A percentile compares a stretch with the other conserved stretches of the same genome.
Evolutionary conservation across 2,113 vertebrate species (phyloP).

Genomic region (Heteronetta atricapilla): DNA sequence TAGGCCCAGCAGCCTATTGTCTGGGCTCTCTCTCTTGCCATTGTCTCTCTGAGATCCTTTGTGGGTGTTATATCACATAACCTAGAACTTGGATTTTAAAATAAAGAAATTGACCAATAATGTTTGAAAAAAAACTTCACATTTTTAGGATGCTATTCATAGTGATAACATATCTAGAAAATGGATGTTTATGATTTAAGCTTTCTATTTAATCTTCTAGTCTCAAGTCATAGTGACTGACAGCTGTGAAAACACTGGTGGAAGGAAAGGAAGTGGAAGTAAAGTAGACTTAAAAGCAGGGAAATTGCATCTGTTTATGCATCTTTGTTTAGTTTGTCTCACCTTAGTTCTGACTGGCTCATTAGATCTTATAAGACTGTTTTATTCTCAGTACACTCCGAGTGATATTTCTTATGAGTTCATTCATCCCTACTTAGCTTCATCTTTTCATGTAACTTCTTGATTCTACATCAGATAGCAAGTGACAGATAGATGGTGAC

Average conservation of each 20-base stretch:
- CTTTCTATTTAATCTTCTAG: slow-evolving; percentile 50
- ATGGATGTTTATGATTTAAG: slow-evolving; percentile 51
- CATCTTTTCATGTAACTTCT: slow-evolving; percentile 25
- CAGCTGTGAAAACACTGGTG: slow-evolving; percentile 52
- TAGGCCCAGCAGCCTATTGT: neutral
- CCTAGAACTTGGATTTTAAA: neutral
- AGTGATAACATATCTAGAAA: slow-evolving; percentile 57
- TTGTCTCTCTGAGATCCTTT: neutral
- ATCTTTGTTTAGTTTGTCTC: neutral
- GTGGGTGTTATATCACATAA: neutral
- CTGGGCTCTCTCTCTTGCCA: neutral
- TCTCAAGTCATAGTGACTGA: slow-evolving; percentile 34
- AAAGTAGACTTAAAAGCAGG: slow-evolving; percentile 60
- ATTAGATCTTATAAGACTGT: neutral
- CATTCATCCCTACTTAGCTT: neutral
- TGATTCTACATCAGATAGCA: slow-evolving; percentile 27
- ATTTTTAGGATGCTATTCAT: slow-evolving; percentile 28
- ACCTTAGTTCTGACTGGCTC: neutral
- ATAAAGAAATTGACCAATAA: neutral
- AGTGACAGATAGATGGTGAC: slow-evolving; percentile 3
- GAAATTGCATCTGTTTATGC: neutral
- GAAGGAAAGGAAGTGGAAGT: slow-evolving; percentile 16
- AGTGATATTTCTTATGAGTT: neutral
- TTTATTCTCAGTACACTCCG: neutral
- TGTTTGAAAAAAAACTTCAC: neutral